Conservation (phyloP, 2,797 vertebrate genomes). For the Zalophus californianus region DNA sequence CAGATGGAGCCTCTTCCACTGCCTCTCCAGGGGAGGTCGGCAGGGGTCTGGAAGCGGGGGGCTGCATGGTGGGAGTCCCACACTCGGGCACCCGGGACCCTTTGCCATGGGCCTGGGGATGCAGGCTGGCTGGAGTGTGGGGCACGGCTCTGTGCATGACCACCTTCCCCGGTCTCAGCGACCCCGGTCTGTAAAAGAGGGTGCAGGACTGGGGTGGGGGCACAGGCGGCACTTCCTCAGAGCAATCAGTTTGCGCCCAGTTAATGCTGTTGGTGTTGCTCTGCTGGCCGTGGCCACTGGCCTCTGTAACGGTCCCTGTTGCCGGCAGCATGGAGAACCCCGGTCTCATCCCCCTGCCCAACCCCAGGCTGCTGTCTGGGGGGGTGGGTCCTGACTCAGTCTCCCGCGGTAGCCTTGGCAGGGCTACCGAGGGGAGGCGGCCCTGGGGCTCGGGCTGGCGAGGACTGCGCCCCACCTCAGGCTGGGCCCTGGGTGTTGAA, state of each 20-base stretch:
- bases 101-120: rapidly evolving
- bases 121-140: too few relatives aligned
- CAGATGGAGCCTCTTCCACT: rapidly evolving
- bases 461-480: background rate
- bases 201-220: rapidly evolving
- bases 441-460: background rate
- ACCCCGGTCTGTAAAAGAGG: background rate
- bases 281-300: rapidly evolving
- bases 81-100: background rate
- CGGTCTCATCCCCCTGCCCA: rapidly evolving
- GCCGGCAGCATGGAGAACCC: rapidly evolving
- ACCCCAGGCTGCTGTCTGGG: background rate
- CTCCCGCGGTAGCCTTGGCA: background rate
- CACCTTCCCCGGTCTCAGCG: rapidly evolving
- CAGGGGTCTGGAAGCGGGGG: background rate
- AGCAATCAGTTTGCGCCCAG: rapidly evolving
- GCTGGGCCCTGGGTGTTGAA: rapidly evolving
- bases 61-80: rapidly evolving
- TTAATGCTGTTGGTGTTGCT: rapidly evolving
- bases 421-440: rapidly evolving
- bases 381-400: background rate
- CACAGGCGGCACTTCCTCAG: rapidly evolving
- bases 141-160: rapidly evolving
- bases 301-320: rapidly evolving
- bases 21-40: too few relatives aligned